Conservation (phyloP, 2,113 vertebrate species). For the Manacus vitellinus region DNA sequence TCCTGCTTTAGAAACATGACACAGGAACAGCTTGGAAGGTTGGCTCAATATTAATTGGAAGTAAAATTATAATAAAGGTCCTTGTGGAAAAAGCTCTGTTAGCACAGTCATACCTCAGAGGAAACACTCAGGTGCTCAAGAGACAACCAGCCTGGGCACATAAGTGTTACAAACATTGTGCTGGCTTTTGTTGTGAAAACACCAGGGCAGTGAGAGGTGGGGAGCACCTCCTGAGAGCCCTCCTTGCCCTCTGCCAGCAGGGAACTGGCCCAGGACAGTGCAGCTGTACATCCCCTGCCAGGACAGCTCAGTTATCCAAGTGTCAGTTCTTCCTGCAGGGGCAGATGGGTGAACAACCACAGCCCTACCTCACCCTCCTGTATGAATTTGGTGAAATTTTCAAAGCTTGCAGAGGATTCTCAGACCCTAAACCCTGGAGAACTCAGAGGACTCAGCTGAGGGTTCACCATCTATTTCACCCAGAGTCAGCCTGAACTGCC, state of each 20-base stretch:
- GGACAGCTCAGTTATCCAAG: no score
- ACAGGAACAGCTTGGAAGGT: not conserved
- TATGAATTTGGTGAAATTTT: not conserved
- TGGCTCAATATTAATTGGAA: not conserved
- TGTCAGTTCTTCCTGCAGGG: not conserved
- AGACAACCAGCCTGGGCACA: not conserved
- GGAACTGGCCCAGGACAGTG: not conserved
- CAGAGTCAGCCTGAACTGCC: not conserved
- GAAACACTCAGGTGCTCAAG: not conserved
- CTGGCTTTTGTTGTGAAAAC: not conserved
- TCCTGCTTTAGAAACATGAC: not conserved
- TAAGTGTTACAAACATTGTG: not conserved
- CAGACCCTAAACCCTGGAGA: not conserved
- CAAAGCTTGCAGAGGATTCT: not conserved
- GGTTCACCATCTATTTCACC: not conserved
- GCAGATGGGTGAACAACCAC: not conserved
- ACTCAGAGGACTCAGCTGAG: not conserved
- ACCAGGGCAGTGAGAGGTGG: not conserved
- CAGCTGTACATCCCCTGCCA: fast-evolving
- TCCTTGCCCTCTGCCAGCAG: not conserved
- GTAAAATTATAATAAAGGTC: not conserved
- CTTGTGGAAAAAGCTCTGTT: not conserved
- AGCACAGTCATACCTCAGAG: not conserved
- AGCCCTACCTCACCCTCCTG: not conserved
- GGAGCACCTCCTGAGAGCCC: not conserved